Evolutionary conservation across 2,113 vertebrate genomes (phyloP).

Genomic region (Gallinago undulata): DNA sequence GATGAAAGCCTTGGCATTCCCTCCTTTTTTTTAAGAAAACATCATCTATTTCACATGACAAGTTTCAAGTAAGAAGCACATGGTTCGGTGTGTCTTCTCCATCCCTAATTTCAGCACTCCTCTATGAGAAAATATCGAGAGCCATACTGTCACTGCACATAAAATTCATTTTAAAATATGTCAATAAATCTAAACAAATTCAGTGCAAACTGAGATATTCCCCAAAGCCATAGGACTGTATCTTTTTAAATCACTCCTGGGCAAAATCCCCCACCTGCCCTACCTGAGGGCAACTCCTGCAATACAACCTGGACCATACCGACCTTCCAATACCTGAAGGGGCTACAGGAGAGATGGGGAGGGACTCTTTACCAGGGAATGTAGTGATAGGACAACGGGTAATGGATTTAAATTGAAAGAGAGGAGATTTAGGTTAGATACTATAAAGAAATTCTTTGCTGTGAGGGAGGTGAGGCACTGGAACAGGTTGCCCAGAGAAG

Average conservation of each 20-base stretch:
- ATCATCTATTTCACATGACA: rapidly evolving
- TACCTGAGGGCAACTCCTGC: neutral
- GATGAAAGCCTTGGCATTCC: neutral
- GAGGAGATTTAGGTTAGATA: too few species aligned
- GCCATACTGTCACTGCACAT: rapidly evolving
- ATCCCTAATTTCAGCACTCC: neutral
- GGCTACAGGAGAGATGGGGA: too few species aligned
- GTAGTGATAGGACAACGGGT: too few species aligned
- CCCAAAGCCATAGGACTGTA: neutral
- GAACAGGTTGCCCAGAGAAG: too few species aligned
- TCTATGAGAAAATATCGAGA: neutral
- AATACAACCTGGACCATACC: neutral
- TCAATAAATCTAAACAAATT: neutral
- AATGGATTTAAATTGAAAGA: too few species aligned
- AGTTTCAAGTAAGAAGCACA: neutral
- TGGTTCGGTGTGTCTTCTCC: neutral
- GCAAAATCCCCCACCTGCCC: neutral
- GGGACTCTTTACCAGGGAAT: too few species aligned
- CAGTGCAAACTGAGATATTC: neutral
- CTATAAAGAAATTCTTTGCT: too few species aligned
- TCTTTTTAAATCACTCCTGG: neutral
- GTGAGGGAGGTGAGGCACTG: too few species aligned
- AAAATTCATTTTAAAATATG: neutral
- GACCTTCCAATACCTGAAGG: too few species aligned
- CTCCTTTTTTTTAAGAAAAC: neutral